Evolutionary conservation across 2,797 vertebrate genomes (phyloP).

Genomic region (Cetoscarus ocellatus): DNA sequence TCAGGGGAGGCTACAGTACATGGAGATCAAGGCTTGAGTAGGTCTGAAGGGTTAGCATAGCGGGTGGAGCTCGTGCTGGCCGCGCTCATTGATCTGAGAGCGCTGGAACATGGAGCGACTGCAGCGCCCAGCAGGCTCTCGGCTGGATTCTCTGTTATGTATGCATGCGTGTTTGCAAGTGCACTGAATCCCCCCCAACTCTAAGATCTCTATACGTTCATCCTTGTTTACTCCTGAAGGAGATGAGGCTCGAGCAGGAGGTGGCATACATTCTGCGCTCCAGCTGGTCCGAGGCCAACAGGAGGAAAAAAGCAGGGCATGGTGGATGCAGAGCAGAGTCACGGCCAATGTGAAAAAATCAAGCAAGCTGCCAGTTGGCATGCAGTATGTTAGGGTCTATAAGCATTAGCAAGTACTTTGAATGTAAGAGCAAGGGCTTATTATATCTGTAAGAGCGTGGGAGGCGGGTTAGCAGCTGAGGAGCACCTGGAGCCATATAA

Average conservation of each 20-base stretch:
- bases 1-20: background rate
- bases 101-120: conserved; percentile 56
- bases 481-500: conserved; percentile 56
- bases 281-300: conserved; percentile 30
- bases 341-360: conserved; percentile 33
- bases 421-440: conserved; percentile 42
- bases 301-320: conserved; percentile 48
- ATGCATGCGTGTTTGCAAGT: conserved; percentile 30
- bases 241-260: conserved; percentile 16
- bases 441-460: conserved; percentile 44
- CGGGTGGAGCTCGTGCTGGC: conserved; percentile 28
- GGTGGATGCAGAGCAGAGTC: conserved; percentile 25
- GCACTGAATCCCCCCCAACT: conserved; percentile 1
- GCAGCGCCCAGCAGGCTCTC: conserved; percentile 55
- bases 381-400: conserved; percentile 43
- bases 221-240: conserved; percentile 23
- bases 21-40: conserved; percentile 22
- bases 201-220: conserved; percentile 14
- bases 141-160: conserved; percentile 41
- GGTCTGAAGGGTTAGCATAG: conserved; percentile 13
- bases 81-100: conserved; percentile 64
- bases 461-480: conserved; percentile 39
- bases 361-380: conserved; percentile 56
- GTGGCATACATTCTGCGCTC: conserved; percentile 40
- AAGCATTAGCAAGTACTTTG: conserved; percentile 48